phyloP scores from a whole-genome alignment of 2,888 invertebrate species.

The Drosophila macrospina region DNA sequence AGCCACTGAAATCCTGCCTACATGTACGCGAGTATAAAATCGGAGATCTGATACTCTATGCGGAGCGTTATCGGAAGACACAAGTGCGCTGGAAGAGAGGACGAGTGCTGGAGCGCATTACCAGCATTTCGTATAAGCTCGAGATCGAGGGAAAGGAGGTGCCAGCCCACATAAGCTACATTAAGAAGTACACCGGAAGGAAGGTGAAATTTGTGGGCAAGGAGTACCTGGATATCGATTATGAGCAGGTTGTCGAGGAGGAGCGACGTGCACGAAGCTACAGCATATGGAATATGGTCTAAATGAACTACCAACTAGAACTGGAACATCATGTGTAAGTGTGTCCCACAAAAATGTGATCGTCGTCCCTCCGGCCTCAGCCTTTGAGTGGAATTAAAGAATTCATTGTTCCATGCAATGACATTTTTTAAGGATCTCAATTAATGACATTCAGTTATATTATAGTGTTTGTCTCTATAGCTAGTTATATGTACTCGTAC shows the following conservation, averaged over 20 bases:
- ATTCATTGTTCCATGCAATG: constrained; percentile 39
- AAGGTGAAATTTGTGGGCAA: constrained; percentile 84
- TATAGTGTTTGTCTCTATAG: constrained; percentile 57
- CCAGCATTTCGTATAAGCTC: constrained; percentile 84
- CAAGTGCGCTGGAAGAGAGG: constrained; percentile 84
- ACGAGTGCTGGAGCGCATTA: constrained; percentile 82
- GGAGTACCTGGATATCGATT: constrained; percentile 85
- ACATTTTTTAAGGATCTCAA: constrained; percentile 82
- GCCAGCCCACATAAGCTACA: constrained; percentile 84
- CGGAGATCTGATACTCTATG: constrained; percentile 83
- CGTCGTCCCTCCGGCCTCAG: constrained; percentile 48
- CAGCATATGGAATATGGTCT: constrained; percentile 85
- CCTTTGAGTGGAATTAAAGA: constrained; percentile 78
- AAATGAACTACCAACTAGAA: not conserved
- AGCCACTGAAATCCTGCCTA: constrained; percentile 81
- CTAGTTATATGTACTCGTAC: constrained; percentile 7
- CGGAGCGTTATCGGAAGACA: constrained; percentile 83
- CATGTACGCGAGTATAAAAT: constrained; percentile 82
- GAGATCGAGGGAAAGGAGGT: constrained; percentile 84
- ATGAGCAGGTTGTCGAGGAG: constrained; percentile 84
- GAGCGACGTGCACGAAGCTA: constrained; percentile 82
- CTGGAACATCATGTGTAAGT: constrained; percentile 10
- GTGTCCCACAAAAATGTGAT: constrained; percentile 32
- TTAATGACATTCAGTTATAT: constrained; percentile 74
- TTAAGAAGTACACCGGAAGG: constrained; percentile 83